Percentiles rank a stretch among this genome's conserved stretches.
phyloP scores from a whole-genome alignment of 2,888 invertebrate genomes.

The Dolomedes plantarius region DNA sequence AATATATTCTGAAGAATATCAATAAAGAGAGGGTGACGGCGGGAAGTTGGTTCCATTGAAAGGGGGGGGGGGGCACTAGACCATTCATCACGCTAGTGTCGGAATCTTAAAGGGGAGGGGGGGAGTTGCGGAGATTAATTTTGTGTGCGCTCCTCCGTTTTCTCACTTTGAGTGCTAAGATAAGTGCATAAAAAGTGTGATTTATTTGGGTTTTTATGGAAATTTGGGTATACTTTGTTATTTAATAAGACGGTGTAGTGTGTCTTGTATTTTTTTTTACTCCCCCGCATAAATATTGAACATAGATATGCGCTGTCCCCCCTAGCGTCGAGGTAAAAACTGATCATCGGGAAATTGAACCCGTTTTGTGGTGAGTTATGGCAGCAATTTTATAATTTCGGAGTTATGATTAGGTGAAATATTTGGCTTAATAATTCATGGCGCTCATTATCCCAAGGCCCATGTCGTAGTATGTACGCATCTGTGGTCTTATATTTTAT shows the following conservation, averaged over 20 bases:
- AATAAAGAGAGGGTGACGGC: background rate
- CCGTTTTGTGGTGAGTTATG: too few species aligned
- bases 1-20: conserved; percentile 39
- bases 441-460: too few species aligned
- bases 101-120: conserved; percentile 13
- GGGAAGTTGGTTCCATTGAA: too few species aligned
- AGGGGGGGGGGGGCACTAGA: conserved; percentile 8
- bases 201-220: background rate
- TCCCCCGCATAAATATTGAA: too few species aligned
- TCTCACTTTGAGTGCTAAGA: background rate
- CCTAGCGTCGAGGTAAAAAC: too few species aligned
- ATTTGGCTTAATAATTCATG: too few species aligned
- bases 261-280: background rate
- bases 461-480: too few species aligned
- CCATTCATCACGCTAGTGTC: conserved; percentile 39
- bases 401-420: too few species aligned
- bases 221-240: background rate
- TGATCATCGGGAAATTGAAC: too few species aligned
- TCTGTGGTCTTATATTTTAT: too few species aligned
- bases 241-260: background rate
- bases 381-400: too few species aligned
- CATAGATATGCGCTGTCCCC: too few species aligned
- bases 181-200: background rate
- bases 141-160: background rate
- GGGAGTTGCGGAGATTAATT: conserved; percentile 18